Percentiles rank a stretch among this genome's conserved stretches.
These are phyloP conservation scores for Saturnia japonica DNA, from an alignment of 2,888 invertebrate species.

Conservation along the genomic window DNA sequence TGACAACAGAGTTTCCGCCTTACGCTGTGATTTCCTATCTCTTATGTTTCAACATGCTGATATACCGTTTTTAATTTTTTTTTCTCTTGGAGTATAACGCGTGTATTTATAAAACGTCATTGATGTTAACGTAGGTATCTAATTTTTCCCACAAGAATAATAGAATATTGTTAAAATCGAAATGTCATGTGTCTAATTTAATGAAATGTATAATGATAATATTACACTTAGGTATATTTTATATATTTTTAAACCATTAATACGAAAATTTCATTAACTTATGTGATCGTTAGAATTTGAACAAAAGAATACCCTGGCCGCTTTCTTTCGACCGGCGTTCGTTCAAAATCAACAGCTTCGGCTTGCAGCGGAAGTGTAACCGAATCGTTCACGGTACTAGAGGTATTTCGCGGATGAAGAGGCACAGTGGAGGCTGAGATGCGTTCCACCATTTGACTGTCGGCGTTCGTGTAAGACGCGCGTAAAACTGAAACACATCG, in stretches of 20 bases:
- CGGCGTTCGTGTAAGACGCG: constrained; percentile 42
- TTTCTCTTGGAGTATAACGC: too few relatives aligned
- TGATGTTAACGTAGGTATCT: neutral
- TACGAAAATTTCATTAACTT: neutral
- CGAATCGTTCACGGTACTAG: constrained; percentile 37
- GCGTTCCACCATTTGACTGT: constrained; percentile 54
- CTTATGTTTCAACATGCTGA: too few relatives aligned
- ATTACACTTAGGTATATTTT: too few relatives aligned
- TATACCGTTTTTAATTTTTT: too few relatives aligned
- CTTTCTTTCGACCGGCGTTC: constrained; percentile 24
- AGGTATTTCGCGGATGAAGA: constrained; percentile 63
- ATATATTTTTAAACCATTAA: neutral
- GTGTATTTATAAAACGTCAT: too few relatives aligned
- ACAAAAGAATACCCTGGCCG: neutral
- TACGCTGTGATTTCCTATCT: too few relatives aligned
- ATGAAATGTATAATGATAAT: neutral
- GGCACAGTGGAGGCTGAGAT: constrained; percentile 64
- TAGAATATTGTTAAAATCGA: neutral
- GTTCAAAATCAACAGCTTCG: neutral
- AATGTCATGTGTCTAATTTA: neutral
- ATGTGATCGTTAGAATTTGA: neutral
- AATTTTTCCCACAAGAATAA: neutral
- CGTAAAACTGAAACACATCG: constrained; percentile 2
- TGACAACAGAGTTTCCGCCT: too few relatives aligned
- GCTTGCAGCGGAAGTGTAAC: constrained; percentile 8